Evolutionary conservation across 1,140 invertebrate genomes (phyloP), one percentile per base, ranked within the genome.

Genomic region (Mercenaria mercenaria): DNA sequence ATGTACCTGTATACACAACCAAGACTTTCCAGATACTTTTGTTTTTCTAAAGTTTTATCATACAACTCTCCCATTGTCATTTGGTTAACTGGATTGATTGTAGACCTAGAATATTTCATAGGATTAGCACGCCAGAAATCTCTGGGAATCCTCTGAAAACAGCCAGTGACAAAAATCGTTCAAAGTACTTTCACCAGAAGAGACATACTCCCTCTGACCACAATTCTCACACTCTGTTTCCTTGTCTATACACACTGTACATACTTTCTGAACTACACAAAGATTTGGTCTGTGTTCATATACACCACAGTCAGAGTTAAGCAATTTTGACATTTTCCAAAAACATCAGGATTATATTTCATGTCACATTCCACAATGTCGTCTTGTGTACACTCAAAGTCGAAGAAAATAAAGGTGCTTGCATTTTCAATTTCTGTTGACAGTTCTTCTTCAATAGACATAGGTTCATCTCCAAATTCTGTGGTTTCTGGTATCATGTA

Each of bases 321-420:
- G 26, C 76, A 79, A 15, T 79, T 79, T 47, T 29, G 23, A 32
- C 76, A 52, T 52, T 79, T 79, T 79, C 76, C 76, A 79, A 47
- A 47, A 6, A 47, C 76, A 37, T 52, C 47, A 20, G 15, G 76
- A 3, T 79, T 52, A 52, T 79, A 52, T 43, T 37, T 37, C 26
- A 26, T 52, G 20, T 79, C 76, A 50, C 76, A 47, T 52, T 79
- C 13, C 4, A 79, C 13, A 15, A 79, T 6, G 34, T 79, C 76
- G 26, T 79, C 76, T 34, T 79, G 76, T 23, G 76, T 79, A 47
- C 76, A 79, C 26, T 79, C 76, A 43, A 79, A n/a, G 26, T 79
- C 41, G 26, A 79, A 79, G 43, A 79, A 79, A 6, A 79, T 43
- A 52, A 10, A 47, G 1, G 2, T 56, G 13, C 56, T 32, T 34